These are phyloP conservation scores for Holotrichia oblita DNA, from an alignment of 1,140 invertebrate species.

Conservation along the genomic window DNA sequence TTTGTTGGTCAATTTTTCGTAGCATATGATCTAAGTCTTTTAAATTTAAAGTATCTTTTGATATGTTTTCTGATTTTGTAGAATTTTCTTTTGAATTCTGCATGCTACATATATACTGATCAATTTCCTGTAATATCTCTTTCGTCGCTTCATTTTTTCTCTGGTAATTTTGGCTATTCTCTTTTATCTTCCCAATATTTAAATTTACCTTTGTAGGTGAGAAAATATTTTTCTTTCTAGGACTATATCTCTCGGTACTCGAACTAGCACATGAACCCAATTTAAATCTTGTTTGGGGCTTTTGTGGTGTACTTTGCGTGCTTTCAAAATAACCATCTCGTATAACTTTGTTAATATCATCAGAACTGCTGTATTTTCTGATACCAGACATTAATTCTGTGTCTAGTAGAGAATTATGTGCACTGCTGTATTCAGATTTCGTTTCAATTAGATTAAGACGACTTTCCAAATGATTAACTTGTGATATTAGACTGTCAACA, in stretches of 20 bases:
- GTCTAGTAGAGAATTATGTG: slow-evolving; percentile 46
- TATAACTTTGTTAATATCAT: slow-evolving; percentile 48
- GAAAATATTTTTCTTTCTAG: not conserved
- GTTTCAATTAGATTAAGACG: slow-evolving; percentile 65
- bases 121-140: slow-evolving; percentile 29
- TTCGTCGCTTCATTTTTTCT: slow-evolving; percentile 2
- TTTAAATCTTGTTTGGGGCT: slow-evolving; percentile 52
- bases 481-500: slow-evolving; percentile 70
- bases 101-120: slow-evolving; percentile 26
- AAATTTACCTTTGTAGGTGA: not conserved
- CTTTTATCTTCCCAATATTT: not conserved
- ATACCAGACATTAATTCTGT: slow-evolving; percentile 45
- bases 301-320: slow-evolving; percentile 58
- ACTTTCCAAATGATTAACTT: slow-evolving; percentile 69
- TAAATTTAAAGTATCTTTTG: slow-evolving; percentile 35
- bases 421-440: slow-evolving; percentile 49
- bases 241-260: slow-evolving; percentile 15
- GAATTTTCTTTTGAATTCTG: slow-evolving; percentile 27
- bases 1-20: slow-evolving; percentile 13
- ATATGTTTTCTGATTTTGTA: not conserved
- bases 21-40: slow-evolving; percentile 35
- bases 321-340: slow-evolving; percentile 47
- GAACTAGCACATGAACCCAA: slow-evolving; percentile 49
- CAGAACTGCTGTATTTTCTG: slow-evolving; percentile 53
- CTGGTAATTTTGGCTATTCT: slow-evolving; percentile 3